These are phyloP conservation scores for Nibea albiflora DNA, from an alignment of 2,113 vertebrate species.

Conservation along the genomic window DNA sequence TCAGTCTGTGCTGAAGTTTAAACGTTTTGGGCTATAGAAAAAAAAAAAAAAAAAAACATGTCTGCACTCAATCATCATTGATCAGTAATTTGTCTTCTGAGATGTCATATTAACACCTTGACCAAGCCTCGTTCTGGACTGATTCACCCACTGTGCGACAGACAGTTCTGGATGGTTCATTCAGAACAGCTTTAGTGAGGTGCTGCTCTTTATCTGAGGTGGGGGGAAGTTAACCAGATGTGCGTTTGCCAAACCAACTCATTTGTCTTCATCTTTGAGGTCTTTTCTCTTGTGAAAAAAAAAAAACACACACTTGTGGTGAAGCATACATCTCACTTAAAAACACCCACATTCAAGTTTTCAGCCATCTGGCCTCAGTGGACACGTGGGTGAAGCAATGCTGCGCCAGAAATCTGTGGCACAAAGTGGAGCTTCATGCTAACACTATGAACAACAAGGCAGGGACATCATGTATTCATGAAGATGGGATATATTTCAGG, in stretches of 20 bases:
- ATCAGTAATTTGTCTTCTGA: neutral
- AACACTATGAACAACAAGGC: no score
- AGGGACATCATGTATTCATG: no score
- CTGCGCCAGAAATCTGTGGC: neutral
- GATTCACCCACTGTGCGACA: neutral
- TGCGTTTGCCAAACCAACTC: neutral
- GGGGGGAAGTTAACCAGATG: neutral
- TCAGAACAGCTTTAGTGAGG: neutral
- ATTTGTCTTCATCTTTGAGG: neutral
- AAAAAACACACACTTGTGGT: neutral
- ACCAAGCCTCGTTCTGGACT: neutral
- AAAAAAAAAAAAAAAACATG: no score
- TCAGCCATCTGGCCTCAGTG: neutral
- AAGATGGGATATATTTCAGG: neutral
- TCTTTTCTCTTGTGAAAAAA: neutral
- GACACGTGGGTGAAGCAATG: neutral
- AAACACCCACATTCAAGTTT: neutral
- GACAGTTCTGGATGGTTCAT: neutral
- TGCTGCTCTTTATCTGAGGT: neutral
- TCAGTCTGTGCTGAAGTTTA: constrained; percentile 2
- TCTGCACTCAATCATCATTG: neutral
- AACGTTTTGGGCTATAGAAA: neutral
- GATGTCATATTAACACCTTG: neutral
- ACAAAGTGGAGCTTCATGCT: no score
- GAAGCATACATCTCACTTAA: neutral